Evolutionary conservation across 2,113 vertebrate genomes (phyloP), one percentile per base, ranked within the genome.

Genomic region (Lophochroa leadbeateri): DNA sequence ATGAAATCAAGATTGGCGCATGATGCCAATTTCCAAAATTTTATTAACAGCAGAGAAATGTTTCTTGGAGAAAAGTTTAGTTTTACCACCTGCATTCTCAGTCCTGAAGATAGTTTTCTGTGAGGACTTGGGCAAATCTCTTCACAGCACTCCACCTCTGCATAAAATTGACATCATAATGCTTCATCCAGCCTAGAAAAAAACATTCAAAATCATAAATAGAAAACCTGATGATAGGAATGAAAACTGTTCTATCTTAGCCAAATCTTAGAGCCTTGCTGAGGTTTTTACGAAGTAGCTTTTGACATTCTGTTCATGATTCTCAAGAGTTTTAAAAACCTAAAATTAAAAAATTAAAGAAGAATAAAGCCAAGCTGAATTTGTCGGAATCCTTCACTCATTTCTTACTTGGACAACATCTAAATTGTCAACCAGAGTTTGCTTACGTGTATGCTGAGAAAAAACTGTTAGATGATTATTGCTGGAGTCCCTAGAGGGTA

Each of bases 51-150:
- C 39, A 78, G 50, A 76, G n/a, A 86, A 90, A 67, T 41, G 9
- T 37, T 92, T 87, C 64, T 93, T 91, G 82, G 80, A 92, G 71
- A 81, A 68, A 78, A 78, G 39, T 39, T 93, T 80, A 86, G 47
- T 39, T 95, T 93, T 75, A 41, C 85, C 90, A 96, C 86, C 92
- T 95, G 94, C 58, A 28, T 75, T 95, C 77, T 92, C 39, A 72
- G 80, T 67, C 27, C 18, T 81, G 49, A 87, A 57, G 80, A 70
- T 2, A 35, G 13, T 49, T 88, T 92, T 94, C 43, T 84, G 21
- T 16, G 31, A 97, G 46, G 47, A 57, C 39, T 60, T 60, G 69
- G 33, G 77, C 31, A 91, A 92, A n/a, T n/a, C 29, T 88, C 55
- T 50, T 83, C 35, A 31, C 33, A 77, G 39, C 21, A 41, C 21